Conservation (phyloP, 2,888 invertebrate genomes). For the Lithophane ornitopus region DNA sequence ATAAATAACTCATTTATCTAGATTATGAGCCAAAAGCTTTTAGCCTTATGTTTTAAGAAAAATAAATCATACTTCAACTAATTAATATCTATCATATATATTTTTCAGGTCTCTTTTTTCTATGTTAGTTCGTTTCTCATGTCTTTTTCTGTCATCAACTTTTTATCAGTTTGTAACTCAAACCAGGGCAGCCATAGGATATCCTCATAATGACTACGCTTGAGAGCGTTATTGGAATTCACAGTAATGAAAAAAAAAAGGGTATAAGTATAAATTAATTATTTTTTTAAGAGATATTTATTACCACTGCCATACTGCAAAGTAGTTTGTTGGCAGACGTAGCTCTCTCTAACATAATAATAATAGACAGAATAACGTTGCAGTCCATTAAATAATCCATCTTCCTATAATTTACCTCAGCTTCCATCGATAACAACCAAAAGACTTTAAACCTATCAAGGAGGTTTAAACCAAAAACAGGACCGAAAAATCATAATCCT, state of each 20-base stretch:
- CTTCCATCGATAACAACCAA: background rate
- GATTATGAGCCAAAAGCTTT: conserved; percentile 8
- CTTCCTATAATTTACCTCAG: too few relatives aligned
- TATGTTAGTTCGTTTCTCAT: background rate
- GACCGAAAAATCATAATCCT: background rate
- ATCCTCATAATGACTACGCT: background rate
- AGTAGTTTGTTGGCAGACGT: too few relatives aligned
- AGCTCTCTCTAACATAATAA: too few relatives aligned
- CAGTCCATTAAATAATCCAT: background rate
- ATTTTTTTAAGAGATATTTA: too few relatives aligned
- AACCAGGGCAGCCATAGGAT: too few relatives aligned
- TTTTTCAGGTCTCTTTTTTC: background rate
- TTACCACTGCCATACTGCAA: too few relatives aligned
- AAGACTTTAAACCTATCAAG: background rate
- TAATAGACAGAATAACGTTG: background rate
- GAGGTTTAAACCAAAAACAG: background rate
- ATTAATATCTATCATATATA: background rate
- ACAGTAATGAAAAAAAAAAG: too few relatives aligned
- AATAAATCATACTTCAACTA: background rate
- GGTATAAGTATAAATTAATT: too few relatives aligned
- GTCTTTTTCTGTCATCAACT: background rate
- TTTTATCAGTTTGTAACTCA: background rate
- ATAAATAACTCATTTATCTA: conserved; percentile 29
- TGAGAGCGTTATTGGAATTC: too few relatives aligned
- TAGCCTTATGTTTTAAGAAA: background rate